These are phyloP conservation scores for Ptilorrhoa leucosticta DNA, from an alignment of 2,113 vertebrate species.

Conservation along the genomic window DNA sequence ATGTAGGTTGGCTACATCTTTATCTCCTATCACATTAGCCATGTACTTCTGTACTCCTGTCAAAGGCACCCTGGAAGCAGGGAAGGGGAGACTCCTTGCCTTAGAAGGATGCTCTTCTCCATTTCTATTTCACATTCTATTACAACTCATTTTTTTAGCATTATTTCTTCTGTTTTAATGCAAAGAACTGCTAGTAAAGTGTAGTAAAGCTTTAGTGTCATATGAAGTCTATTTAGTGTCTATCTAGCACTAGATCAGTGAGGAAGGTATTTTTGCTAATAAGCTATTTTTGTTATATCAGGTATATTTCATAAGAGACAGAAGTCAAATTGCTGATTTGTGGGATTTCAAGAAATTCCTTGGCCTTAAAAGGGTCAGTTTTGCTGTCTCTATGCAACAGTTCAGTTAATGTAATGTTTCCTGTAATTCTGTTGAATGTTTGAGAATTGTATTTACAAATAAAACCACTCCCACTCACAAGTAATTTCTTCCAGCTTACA, in stretches of 20 bases:
- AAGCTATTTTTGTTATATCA: neutral
- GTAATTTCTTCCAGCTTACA: neutral
- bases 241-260: neutral
- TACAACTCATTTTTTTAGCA: neutral
- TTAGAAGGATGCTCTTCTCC: neutral
- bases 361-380: neutral
- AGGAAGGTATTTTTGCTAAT: neutral
- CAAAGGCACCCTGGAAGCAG: neutral
- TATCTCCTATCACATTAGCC: neutral
- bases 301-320: neutral
- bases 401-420: neutral
- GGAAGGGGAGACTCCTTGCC: neutral
- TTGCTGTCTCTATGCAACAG: neutral
- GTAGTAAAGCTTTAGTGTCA: neutral
- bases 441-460: neutral
- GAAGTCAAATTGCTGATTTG: neutral
- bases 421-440: neutral
- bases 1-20: neutral
- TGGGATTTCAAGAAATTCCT: neutral
- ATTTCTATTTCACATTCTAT: neutral
- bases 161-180: neutral
- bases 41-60: neutral
- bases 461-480: neutral
- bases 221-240: neutral
- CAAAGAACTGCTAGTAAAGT: neutral